A percentile compares a stretch with the other conserved stretches of the same genome.
Conservation (phyloP, 1,140 invertebrate genomes). For the Aricia agestis region DNA sequence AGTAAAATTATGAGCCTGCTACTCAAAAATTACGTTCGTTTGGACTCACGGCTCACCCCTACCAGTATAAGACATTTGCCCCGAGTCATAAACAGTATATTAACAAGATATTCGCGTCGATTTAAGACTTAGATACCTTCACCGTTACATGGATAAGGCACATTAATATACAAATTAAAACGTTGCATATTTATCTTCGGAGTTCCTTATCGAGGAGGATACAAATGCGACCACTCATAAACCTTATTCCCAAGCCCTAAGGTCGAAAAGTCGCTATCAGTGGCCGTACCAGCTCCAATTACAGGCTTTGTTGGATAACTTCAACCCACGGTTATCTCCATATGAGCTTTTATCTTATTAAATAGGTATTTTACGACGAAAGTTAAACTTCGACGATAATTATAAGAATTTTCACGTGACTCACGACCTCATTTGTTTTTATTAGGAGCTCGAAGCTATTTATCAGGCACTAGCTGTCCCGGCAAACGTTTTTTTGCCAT, state of each 20-base stretch:
- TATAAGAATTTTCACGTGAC: constrained; percentile 31
- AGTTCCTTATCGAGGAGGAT: not conserved
- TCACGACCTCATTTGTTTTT: constrained; percentile 25
- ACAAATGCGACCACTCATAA: not conserved
- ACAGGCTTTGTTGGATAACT: constrained; percentile 34
- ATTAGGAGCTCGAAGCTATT: too few relatives aligned
- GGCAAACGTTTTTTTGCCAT: too few relatives aligned
- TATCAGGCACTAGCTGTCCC: too few relatives aligned
- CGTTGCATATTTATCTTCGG: constrained; percentile 10
- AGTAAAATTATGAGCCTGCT: too few relatives aligned
- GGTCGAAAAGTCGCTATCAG: constrained; percentile 31
- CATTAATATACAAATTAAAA: constrained; percentile 4
- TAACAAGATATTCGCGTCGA: not conserved
- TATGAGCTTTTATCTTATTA: constrained; percentile 40
- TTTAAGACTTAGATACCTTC: not conserved
- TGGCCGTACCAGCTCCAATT: constrained; percentile 27
- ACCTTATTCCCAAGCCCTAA: not conserved
- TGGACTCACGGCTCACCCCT: too few relatives aligned
- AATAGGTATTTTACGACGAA: constrained; percentile 26
- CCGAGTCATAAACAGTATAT: too few relatives aligned
- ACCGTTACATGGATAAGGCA: not conserved
- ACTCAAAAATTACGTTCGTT: too few relatives aligned
- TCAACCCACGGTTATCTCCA: constrained; percentile 25
- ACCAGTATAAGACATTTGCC: too few relatives aligned
- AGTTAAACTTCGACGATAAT: constrained; percentile 15